Conservation (phyloP, 2,113 vertebrate species). For the Cyphomyrus plagiostoma region DNA sequence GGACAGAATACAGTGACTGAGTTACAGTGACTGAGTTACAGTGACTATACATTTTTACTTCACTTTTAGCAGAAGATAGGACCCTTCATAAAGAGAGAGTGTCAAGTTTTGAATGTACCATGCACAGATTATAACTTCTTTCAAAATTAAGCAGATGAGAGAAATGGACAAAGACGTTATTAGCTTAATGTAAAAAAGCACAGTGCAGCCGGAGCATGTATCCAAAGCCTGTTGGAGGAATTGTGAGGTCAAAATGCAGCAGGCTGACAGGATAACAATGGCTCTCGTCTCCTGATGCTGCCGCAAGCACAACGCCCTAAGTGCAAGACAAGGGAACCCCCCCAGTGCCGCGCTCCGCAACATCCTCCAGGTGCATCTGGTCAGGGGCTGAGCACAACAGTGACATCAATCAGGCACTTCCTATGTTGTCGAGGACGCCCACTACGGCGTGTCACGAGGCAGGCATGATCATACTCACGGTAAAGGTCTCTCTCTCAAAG, state of each 20-base stretch:
- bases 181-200: background rate
- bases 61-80: background rate
- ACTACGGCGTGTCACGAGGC: background rate
- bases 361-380: constrained; percentile 16
- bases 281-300: background rate
- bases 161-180: background rate
- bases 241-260: background rate
- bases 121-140: background rate
- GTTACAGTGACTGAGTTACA: background rate
- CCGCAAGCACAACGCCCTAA: background rate
- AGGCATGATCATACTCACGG: background rate
- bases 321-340: background rate
- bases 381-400: background rate
- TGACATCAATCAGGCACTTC: background rate
- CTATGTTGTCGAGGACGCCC: background rate
- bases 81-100: background rate
- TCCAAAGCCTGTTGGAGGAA: background rate
- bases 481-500: background rate
- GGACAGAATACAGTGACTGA: background rate
- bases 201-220: background rate
- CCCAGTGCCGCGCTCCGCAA: background rate
- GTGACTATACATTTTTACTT: background rate
- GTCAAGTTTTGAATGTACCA: background rate
- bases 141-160: background rate
- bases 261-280: background rate